Base-by-base conservation (phyloP, 2,113 vertebrate genomes). In the Salvator merianae region DNA sequence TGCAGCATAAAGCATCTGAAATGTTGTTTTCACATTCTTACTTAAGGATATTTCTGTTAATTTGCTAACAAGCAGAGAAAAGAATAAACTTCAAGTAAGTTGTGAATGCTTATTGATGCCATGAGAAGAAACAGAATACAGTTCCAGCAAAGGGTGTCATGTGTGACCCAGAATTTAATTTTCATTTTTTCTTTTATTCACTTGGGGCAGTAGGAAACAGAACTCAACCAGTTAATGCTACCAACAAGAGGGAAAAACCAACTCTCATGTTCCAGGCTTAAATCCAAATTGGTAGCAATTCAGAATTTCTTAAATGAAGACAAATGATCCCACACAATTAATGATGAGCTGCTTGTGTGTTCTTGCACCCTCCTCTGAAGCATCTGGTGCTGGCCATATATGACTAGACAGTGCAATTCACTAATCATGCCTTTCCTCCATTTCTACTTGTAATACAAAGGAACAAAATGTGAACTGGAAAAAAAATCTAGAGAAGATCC, bases 341-440 rank as follows among this genome's bases (percentile, higher is more conserved):
- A 77, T 1, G 40, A 30, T 72, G 73, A 83, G 43, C 14, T 20
- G 34, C 76, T 68, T 84, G 36, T 72, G 76, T 65, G 53, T 47
- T 82, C 53, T 84, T 71, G 36, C 68, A 84, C 66, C 50, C 76
- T 72, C 69, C 83, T 78, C 83, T 43, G 83, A 77, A 78, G 68
- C 66, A 84, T 84, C 83, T 84, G 76, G 53, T 72, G 14, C 66
- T 79, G 55, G 36, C 24, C 30, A 43, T 43, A 79, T 78, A 72
- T 79, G 83, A 55, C 30, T 72, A 84, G 38, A 63, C 14, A 79
- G 28, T 7, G 32, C 74, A 77, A 38, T 59, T 77, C 50, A 53
- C 36, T 70, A 30, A 72, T 43, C 34, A 32, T 40, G 34, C 8
- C 65, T 77, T 16, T 70, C 70, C 75, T 71, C 59, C 68, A 71